phyloP scores from a whole-genome alignment of 2,888 invertebrate species.

The Lomographa bimaculata region DNA sequence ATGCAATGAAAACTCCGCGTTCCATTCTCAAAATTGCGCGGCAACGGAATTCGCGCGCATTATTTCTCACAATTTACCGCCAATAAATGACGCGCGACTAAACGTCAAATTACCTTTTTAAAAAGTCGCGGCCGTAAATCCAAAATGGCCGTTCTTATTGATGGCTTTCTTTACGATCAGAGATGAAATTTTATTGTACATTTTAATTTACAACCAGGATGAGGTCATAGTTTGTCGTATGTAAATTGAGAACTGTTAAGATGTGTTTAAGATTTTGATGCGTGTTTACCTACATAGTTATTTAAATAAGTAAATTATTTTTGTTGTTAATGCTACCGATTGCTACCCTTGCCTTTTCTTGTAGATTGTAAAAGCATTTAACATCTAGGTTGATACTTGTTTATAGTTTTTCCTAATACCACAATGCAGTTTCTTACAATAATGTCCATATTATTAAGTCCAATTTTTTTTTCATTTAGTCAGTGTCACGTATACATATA shows the following conservation, averaged over 20 bases:
- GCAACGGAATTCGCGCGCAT: constrained; percentile 36
- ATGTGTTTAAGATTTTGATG: too few species aligned
- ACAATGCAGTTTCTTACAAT: too few species aligned
- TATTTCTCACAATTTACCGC: constrained; percentile 47
- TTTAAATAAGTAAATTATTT: too few species aligned
- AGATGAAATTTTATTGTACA: constrained; percentile 41
- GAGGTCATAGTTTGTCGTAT: constrained; percentile 39
- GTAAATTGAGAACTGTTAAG: constrained; percentile 2
- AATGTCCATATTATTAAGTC: too few species aligned
- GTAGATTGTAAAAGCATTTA: too few species aligned
- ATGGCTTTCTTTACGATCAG: constrained; percentile 69
- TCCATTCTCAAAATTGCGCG: constrained; percentile 42
- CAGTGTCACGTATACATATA: too few species aligned
- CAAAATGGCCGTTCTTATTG: constrained; percentile 57
- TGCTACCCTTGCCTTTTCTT: too few species aligned
- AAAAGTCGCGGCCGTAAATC: constrained; percentile 56
- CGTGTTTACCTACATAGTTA: too few species aligned
- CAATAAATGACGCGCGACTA: constrained; percentile 43
- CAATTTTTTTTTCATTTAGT: too few species aligned
- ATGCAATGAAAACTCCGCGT: constrained; percentile 36
- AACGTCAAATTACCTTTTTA: constrained; percentile 50
- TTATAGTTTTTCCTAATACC: too few species aligned
- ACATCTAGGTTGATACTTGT: too few species aligned
- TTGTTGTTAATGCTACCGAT: too few species aligned
- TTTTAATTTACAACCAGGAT: constrained; percentile 53